Evolutionary conservation across 2,797 vertebrate genomes (phyloP).

Genomic region (Sus cebifrons): DNA sequence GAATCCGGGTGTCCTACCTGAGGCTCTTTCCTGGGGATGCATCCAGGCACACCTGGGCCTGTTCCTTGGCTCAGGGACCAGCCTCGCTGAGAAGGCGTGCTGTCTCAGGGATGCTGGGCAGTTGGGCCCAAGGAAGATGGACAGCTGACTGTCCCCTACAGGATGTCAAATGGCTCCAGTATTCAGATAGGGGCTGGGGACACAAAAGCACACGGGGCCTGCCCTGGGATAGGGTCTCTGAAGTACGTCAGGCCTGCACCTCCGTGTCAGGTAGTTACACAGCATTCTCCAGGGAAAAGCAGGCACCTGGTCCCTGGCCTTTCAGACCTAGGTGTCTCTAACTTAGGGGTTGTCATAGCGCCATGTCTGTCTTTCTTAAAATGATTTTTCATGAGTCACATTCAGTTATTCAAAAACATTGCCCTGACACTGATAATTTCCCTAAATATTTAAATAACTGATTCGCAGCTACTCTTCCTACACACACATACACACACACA

Average conservation of each 20-base stretch:
- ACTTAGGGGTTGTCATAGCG: neutral
- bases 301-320: fast-evolving
- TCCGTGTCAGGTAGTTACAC: fast-evolving
- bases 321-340: neutral
- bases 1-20: neutral
- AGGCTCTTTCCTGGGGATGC: neutral
- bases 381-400: neutral
- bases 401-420: neutral
- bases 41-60: neutral
- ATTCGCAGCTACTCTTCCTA: neutral
- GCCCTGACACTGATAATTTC: neutral
- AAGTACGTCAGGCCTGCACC: no score
- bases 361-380: neutral
- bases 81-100: fast-evolving
- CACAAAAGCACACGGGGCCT: neutral
- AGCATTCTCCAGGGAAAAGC: neutral
- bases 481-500: no score
- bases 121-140: neutral
- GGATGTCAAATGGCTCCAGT: neutral
- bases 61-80: neutral
- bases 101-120: no score
- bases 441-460: neutral
- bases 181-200: no score
- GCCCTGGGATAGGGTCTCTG: neutral
- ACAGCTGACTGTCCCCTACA: neutral